These are phyloP conservation scores for Peromyscus melanophrys DNA, from an alignment of 2,797 vertebrate genomes.

Conservation along the genomic window DNA sequence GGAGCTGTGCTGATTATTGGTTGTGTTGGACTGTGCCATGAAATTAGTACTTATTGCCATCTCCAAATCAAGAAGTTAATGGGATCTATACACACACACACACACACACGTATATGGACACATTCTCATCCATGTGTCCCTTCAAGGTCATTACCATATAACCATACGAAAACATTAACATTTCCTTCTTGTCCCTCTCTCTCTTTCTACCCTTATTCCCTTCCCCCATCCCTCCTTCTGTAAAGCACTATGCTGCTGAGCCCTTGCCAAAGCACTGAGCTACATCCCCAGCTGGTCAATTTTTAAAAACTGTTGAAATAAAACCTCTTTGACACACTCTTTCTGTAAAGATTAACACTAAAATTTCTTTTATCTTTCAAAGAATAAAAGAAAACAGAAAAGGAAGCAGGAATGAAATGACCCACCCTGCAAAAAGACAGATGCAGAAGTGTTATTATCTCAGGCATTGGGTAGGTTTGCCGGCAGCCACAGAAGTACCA, in stretches of 20 bases:
- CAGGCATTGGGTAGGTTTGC: slow-evolving; percentile 65
- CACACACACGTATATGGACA: background rate
- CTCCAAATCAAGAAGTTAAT: background rate
- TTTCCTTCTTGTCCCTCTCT: background rate
- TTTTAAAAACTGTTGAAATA: slow-evolving; percentile 32
- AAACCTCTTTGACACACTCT: background rate
- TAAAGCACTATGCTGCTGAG: background rate
- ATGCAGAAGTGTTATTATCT: slow-evolving; percentile 81
- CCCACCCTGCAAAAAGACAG: slow-evolving; percentile 79
- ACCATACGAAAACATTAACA: background rate
- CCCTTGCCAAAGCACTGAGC: background rate
- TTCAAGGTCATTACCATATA: background rate
- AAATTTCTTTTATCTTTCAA: slow-evolving; percentile 52
- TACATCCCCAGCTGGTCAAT: too few relatives aligned
- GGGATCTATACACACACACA: background rate
- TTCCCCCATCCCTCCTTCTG: background rate
- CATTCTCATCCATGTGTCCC: background rate
- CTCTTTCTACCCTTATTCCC: background rate
- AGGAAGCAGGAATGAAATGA: slow-evolving; percentile 47
- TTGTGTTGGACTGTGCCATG: background rate
- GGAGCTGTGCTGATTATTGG: background rate
- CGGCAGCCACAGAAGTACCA: slow-evolving; percentile 78
- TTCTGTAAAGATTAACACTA: background rate
- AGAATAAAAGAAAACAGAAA: slow-evolving; percentile 52
- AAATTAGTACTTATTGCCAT: background rate